Evolutionary conservation across 2,888 invertebrate genomes (phyloP), one percentile per base, ranked within the genome.

Genomic region (Drosophila birchii): DNA sequence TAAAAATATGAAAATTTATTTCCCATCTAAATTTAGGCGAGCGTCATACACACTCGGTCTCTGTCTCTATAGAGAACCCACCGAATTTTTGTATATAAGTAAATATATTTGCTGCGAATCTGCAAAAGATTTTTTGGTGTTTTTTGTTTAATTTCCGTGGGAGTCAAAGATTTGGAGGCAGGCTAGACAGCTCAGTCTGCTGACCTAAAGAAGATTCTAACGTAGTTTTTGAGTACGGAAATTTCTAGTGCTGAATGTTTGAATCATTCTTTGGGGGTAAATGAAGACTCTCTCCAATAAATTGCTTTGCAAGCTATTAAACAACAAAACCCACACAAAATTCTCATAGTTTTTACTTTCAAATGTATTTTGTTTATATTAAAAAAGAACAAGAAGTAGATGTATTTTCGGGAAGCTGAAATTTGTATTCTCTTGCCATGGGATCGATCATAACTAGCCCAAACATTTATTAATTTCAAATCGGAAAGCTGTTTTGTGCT

Each of bases 1-100:
- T 88, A 88, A 86, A 90, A 89, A 89, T 90, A 90, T 89, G 75
- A 90, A 81, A 82, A 80, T 87, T 74, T 86, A 78, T 88, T 88
- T 75, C 62, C 66, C 58, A 57, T 76, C 86, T 89, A 89, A 81
- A 76, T 88, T 79, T 89, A 90, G 87, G 58, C 53, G 58, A 77
- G 82, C 89, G 86, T 88, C 86, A 86, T 86, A 57, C 75, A 73
- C 44, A 44, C 23, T 8, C 44, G 44, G 44, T 26, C 49, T 59
- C 67, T 67, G 54, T 58, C 73, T 74, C 61, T 81, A 63, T 81
- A 66, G 62, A 67, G 62, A 73, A 71, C 53, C 54, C 43, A 64
- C 58, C 36, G 61, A 62, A 59, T 32, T 34, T 51, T 26, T 57
- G 32, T 55, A 49, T 74, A 66, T 75, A 39, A 51, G 34, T 44